These are phyloP conservation scores for Wiebesia pumilae DNA, from an alignment of 1,140 invertebrate species.

Conservation along the genomic window DNA sequence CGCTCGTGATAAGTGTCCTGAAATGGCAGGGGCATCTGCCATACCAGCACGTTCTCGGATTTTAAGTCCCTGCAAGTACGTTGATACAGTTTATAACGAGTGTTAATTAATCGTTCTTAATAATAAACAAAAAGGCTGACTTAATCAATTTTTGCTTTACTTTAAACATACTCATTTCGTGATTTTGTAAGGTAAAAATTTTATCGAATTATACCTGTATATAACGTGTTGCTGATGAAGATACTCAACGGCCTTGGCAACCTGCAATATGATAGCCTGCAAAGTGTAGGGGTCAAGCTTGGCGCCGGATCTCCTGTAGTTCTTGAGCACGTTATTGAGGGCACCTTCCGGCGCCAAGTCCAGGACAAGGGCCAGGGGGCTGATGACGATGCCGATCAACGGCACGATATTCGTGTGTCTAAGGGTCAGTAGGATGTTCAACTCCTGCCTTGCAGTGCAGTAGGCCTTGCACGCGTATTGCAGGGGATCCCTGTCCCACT, in stretches of 20 bases:
- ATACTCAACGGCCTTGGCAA: slow-evolving; percentile 96
- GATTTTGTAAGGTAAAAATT: no score
- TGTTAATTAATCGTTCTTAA: neutral
- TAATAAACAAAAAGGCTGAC: no score
- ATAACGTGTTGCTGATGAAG: slow-evolving; percentile 96
- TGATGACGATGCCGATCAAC: slow-evolving; percentile 90
- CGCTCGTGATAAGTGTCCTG: slow-evolving; percentile 75
- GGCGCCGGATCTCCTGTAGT: slow-evolving; percentile 88
- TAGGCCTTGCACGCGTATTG: slow-evolving; percentile 96
- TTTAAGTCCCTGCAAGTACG: slow-evolving; percentile 84
- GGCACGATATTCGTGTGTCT: slow-evolving; percentile 94
- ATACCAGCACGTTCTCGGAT: slow-evolving; percentile 98
- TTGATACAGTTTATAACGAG: neutral
- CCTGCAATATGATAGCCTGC: slow-evolving; percentile 91
- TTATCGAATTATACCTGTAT: slow-evolving; percentile 83
- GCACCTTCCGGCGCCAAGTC: slow-evolving; percentile 94
- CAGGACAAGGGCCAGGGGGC: slow-evolving; percentile 92
- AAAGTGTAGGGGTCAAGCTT: slow-evolving; percentile 87
- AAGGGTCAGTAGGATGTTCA: slow-evolving; percentile 90
- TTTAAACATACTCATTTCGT: no score
- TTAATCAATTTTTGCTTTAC: no score
- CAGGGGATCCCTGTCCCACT: slow-evolving; percentile 93
- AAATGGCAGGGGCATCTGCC: slow-evolving; percentile 90
- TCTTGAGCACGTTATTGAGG: slow-evolving; percentile 86
- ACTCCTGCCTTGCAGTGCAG: slow-evolving; percentile 94